These are phyloP conservation scores for Drosophila orosa DNA, from an alignment of 1,140 invertebrate genomes.

Conservation along the genomic window DNA sequence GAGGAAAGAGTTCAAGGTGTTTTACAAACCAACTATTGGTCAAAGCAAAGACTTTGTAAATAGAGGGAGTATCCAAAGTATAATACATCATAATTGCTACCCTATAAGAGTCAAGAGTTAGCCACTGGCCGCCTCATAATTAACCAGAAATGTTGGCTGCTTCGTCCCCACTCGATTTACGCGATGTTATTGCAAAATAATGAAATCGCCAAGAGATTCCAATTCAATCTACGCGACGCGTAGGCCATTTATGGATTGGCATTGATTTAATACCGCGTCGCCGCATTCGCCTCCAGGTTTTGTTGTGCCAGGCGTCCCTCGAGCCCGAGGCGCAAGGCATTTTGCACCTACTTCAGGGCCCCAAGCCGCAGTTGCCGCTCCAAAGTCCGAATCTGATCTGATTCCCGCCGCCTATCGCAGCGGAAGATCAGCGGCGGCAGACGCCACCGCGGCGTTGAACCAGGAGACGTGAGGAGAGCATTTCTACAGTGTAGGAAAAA, in stretches of 20 bases:
- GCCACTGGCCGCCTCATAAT: slow-evolving; percentile 31
- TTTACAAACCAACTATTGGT: neutral
- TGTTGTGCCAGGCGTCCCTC: slow-evolving; percentile 54
- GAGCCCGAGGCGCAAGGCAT: slow-evolving; percentile 80
- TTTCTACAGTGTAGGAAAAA: slow-evolving; percentile 10
- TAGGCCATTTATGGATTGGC: slow-evolving; percentile 81
- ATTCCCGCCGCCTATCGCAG: slow-evolving; percentile 73
- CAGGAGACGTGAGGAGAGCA: slow-evolving; percentile 1
- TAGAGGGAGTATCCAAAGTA: neutral
- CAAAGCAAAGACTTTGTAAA: neutral
- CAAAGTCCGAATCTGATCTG: slow-evolving; percentile 76
- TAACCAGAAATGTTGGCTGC: slow-evolving; percentile 46
- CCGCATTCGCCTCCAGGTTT: slow-evolving; percentile 32
- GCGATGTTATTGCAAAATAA: slow-evolving; percentile 79
- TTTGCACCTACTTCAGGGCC: slow-evolving; percentile 73
- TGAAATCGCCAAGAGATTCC: slow-evolving; percentile 78
- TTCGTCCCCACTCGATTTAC: slow-evolving; percentile 36
- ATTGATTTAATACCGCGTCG: slow-evolving; percentile 80
- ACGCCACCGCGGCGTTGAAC: slow-evolving; percentile 56
- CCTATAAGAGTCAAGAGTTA: slow-evolving; percentile 2
- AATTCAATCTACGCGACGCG: slow-evolving; percentile 70
- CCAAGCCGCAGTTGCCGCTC: slow-evolving; percentile 36
- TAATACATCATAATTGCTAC: slow-evolving; percentile 18
- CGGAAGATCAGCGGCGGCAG: slow-evolving; percentile 61
- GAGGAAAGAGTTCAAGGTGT: neutral